A percentile compares a stretch with the other conserved stretches of the same genome.
Evolutionary conservation across 2,888 invertebrate species (phyloP).

Genomic region (Dioctria rufipes): DNA sequence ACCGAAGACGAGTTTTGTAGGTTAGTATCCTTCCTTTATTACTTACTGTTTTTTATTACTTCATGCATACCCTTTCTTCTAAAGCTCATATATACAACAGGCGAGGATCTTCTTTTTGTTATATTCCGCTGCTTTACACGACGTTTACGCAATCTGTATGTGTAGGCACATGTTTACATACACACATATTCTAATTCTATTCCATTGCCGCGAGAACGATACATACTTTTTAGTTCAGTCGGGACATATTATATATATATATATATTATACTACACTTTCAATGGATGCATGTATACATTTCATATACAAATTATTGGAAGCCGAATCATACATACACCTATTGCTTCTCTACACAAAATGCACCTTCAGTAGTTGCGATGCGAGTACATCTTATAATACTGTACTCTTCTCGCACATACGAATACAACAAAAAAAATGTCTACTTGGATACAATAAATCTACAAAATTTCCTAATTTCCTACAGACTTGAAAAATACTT

Average conservation of each 20-base stretch:
- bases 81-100: constrained; percentile 7
- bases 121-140: constrained; percentile 11
- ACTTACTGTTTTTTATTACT: constrained; percentile 3
- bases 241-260: too few relatives aligned
- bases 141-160: constrained; percentile 11
- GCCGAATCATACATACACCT: background rate
- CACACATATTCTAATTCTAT: background rate
- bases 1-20: constrained; percentile 36
- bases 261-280: too few relatives aligned
- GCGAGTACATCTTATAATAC: background rate
- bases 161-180: constrained; percentile 39
- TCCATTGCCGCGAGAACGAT: too few relatives aligned
- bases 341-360: constrained; percentile 2
- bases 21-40: constrained; percentile 29
- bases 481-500: background rate
- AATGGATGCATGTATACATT: too few relatives aligned
- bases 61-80: constrained; percentile 33
- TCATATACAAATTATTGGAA: too few relatives aligned
- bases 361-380: constrained; percentile 2
- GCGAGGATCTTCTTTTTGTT: constrained; percentile 41
- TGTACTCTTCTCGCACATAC: constrained; percentile 10
- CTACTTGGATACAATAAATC: constrained; percentile 52
- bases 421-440: constrained; percentile 49
- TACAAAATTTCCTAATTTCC: constrained; percentile 2
- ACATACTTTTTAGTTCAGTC: too few relatives aligned